Base-by-base conservation (phyloP, 2,797 vertebrate genomes). In the Pampus argenteus region DNA sequence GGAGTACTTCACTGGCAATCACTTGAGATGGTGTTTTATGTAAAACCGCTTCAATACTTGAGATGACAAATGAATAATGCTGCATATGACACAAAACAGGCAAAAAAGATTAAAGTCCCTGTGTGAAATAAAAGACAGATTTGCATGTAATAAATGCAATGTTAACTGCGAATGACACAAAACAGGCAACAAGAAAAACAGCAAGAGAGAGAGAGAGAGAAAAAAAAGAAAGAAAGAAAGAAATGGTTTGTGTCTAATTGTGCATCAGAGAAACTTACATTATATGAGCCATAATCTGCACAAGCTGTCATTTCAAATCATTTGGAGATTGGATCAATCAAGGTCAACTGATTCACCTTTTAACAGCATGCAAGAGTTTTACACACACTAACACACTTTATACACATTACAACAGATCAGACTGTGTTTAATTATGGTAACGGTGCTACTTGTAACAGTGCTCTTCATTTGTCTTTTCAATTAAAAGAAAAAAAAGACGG, bases 1-100 rank as follows among this genome's bases (percentile, higher is more conserved):
- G 52, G 25, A 55, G 51, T 28, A 56, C 71, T 61, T 83, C 67
- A 28, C 57, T 23, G 42, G 20, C 63, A 83, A 62, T 83, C 79
- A 79, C 65, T 82, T 34, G 25, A 79, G 54, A 65, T 36, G 62
- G 25, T 29, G 26, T 49, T 56, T 79, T 31, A 34, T 45, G 45
- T 44, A 70, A 79, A 9, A 13, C 40, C 40, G 26, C 31, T 26
- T 34, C 45, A 54, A 61, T 22, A 50, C 29, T 29, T 17, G 0
- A 40, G 36, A 67, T 17, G 28, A 66, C 1, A 44, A 44, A 44
- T 18, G 11, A 64, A 60, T 15, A 56, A 34, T 1, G 6, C n/a
- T 40, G 1, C 18, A 18, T 28, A 9, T 59, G 34, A 34, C 25
- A 40, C 11, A 31, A 34, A 74, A 38, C 18, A 31, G 11, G 40